Evolutionary conservation across 2,888 invertebrate genomes (phyloP).

Genomic region (Stictocephala bisonia): DNA sequence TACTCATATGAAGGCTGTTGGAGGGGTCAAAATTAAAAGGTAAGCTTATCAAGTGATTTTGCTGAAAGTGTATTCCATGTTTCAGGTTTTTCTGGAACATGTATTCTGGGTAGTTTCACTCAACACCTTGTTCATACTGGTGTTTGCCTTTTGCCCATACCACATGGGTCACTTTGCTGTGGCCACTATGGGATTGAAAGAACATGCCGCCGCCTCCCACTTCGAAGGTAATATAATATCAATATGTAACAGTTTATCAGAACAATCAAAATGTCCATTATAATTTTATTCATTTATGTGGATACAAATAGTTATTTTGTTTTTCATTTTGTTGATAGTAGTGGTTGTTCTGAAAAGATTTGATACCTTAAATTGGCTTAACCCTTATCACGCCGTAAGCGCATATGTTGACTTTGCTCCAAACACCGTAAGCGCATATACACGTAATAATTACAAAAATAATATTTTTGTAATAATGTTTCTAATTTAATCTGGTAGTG

Average conservation of each 20-base stretch:
- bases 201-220: constrained; percentile 79
- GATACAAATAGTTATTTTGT: background rate
- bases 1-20: too few species aligned
- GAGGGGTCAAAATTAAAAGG: too few species aligned
- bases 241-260: background rate
- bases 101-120: constrained; percentile 99
- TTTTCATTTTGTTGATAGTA: background rate
- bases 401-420: too few species aligned
- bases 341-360: background rate
- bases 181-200: constrained; percentile 75
- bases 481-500: too few species aligned
- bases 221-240: constrained; percentile 87
- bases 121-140: constrained; percentile 95
- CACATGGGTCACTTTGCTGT: constrained; percentile 92
- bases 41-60: too few species aligned
- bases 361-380: too few species aligned
- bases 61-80: too few species aligned
- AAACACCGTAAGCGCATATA: too few species aligned
- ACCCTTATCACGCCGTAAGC: too few species aligned
- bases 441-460: too few species aligned
- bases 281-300: background rate
- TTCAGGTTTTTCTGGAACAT: constrained; percentile 88
- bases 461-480: too few species aligned
- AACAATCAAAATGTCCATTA: background rate
- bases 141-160: constrained; percentile 97